Evolutionary conservation across 2,888 invertebrate genomes (phyloP), one percentile per base, ranked within the genome.

Genomic region (Philonicus albiceps): DNA sequence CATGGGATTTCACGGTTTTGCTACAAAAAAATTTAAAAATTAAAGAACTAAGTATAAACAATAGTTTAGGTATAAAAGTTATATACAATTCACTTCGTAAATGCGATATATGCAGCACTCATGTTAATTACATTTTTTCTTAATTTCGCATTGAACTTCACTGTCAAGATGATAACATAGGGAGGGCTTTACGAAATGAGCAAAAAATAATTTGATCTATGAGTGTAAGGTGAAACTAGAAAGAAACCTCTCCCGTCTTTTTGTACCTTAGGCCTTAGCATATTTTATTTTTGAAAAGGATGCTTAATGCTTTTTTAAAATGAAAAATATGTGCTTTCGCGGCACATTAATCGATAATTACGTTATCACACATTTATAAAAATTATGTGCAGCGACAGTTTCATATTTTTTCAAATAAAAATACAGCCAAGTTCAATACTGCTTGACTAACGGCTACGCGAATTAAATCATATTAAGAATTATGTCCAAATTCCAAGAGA

Each of bases 401-500:
- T n/a, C n/a, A n/a, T 37, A 37, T 11, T 11, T 37, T 37, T 1
- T 37, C 1, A 49, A 49, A 49, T 49, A 16, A 49, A n/a, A 64
- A 6, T 78, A 22, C 49, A 37, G 78, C 27, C 22, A 49, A 78
- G 49, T 78, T 78, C 78, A 78, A 43, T 78, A 78, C 53, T 16
- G 22, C 22, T n/a, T 6, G 5, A 27, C 19, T 19, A 78, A 74
- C 0, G 13, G 16, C 2, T 7, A 76, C 11, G 19, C 22, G 27
- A 64, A 3, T 0, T 19, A 64, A 19, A 11, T 64, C 55, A 55
- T 16, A 81, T 37, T 30, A 34, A 37, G 13, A 11, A 22, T 73
- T 87, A 85, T 37, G 85, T 86, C 86, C 53, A 86, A 84, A 87
- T 84, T 83, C 74, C 64, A 86, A 76, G 85, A 83, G 76, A 81